Evolutionary conservation across 2,797 vertebrate species (phyloP).

Genomic region (Linurgus olivaceus): DNA sequence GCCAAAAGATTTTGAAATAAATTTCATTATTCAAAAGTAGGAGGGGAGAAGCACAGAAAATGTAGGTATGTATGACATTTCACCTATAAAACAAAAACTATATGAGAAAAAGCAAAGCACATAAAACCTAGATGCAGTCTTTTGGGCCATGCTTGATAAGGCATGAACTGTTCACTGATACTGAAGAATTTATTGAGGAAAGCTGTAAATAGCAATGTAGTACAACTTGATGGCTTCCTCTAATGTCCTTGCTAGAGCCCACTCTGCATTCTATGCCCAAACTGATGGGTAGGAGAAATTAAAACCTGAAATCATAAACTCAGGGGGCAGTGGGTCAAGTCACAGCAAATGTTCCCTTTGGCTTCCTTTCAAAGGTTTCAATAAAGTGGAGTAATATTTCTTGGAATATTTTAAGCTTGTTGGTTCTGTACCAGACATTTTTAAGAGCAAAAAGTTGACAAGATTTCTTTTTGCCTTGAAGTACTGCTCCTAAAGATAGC

Average conservation of each 20-base stretch:
- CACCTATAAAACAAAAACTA: not conserved
- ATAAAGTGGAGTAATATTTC: not conserved
- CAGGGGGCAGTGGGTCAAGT: not conserved
- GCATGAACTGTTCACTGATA: not conserved
- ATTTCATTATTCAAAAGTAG: not conserved
- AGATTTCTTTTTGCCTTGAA: not conserved
- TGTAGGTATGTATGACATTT: not conserved
- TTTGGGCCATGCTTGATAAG: not conserved
- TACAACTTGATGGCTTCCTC: not conserved
- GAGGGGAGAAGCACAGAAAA: not conserved
- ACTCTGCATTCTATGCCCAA: not conserved
- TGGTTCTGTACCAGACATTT: not conserved
- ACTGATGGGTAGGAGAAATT: not conserved
- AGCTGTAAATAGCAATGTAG: not conserved
- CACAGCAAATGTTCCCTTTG: not conserved
- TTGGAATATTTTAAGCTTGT: not conserved
- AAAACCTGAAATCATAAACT: not conserved
- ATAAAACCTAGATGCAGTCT: not conserved
- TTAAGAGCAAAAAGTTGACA: not conserved
- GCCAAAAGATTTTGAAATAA: not conserved
- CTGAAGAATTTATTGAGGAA: not conserved
- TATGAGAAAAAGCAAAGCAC: not conserved
- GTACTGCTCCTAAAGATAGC: not conserved
- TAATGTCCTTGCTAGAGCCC: not conserved
- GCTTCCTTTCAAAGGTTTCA: not conserved